Conservation (phyloP, 1,140 invertebrate species). For the Idris sp. region DNA sequence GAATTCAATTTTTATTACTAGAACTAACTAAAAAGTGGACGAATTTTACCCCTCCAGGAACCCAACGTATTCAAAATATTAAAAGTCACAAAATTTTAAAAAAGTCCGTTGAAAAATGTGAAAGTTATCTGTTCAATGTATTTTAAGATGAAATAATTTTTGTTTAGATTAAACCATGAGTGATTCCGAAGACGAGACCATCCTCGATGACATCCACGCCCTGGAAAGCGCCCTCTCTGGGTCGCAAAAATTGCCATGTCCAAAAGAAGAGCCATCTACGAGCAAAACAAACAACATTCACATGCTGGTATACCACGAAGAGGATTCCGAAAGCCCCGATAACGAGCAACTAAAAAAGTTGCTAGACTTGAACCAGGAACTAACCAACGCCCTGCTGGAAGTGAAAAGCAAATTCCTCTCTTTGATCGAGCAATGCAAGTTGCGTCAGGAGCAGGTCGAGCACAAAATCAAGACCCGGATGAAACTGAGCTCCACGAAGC, state of each 20-base stretch:
- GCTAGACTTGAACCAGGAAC: slow-evolving; percentile 62
- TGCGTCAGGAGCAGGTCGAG: slow-evolving; percentile 50
- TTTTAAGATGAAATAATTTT: too few relatives aligned
- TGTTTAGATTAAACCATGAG: too few relatives aligned
- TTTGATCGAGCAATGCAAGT: slow-evolving; percentile 64
- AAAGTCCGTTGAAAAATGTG: too few relatives aligned
- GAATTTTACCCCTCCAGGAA: too few relatives aligned
- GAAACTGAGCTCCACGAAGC: slow-evolving; percentile 17
- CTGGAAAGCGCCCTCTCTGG: slow-evolving; percentile 64
- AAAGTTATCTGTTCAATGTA: neutral
- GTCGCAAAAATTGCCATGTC: neutral
- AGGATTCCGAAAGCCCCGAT: neutral
- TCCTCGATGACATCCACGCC: slow-evolving; percentile 68
- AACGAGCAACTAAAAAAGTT: slow-evolving; percentile 14
- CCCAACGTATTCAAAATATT: too few relatives aligned
- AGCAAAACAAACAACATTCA: slow-evolving; percentile 17
- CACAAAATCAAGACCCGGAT: slow-evolving; percentile 20
- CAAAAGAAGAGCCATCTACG: slow-evolving; percentile 14
- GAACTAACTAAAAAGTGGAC: too few relatives aligned
- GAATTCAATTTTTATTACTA: too few relatives aligned
- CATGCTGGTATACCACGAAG: neutral
- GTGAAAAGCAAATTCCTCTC: slow-evolving; percentile 52
- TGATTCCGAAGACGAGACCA: slow-evolving; percentile 66
- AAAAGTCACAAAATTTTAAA: too few relatives aligned
- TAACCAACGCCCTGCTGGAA: slow-evolving; percentile 52